phyloP scores from a whole-genome alignment of 2,113 vertebrate genomes.

The Callorhinus ursinus region DNA sequence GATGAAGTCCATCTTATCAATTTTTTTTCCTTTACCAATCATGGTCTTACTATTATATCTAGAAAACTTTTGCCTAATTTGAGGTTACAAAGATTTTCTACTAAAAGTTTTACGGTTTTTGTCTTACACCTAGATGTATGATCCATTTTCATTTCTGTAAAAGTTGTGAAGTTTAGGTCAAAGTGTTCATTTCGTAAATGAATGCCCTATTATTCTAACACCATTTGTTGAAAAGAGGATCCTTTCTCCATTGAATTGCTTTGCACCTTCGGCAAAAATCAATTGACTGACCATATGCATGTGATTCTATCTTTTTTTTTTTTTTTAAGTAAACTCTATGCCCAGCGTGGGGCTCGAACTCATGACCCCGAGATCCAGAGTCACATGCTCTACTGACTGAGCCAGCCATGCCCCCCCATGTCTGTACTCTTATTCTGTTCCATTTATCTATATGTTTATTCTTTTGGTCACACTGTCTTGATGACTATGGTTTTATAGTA shows the following conservation, averaged over 20 bases:
- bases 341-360: no score
- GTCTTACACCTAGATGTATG: not conserved
- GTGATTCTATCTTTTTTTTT: not conserved
- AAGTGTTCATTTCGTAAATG: not conserved
- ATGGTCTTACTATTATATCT: not conserved
- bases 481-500: not conserved
- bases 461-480: not conserved
- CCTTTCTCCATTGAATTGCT: not conserved
- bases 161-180: not conserved
- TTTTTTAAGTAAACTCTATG: no score
- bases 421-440: not conserved
- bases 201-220: not conserved
- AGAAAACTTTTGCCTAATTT: not conserved
- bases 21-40: not conserved
- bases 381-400: no score
- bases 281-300: not conserved
- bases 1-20: not conserved
- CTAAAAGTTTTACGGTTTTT: not conserved
- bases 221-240: not conserved
- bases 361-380: no score
- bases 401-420: not conserved
- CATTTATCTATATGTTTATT: not conserved
- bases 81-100: not conserved
- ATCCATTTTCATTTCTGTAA: not conserved
- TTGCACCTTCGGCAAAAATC: not conserved